Base-by-base conservation (phyloP, 2,888 invertebrate genomes). In the Mesopsocus fuscifrons region DNA sequence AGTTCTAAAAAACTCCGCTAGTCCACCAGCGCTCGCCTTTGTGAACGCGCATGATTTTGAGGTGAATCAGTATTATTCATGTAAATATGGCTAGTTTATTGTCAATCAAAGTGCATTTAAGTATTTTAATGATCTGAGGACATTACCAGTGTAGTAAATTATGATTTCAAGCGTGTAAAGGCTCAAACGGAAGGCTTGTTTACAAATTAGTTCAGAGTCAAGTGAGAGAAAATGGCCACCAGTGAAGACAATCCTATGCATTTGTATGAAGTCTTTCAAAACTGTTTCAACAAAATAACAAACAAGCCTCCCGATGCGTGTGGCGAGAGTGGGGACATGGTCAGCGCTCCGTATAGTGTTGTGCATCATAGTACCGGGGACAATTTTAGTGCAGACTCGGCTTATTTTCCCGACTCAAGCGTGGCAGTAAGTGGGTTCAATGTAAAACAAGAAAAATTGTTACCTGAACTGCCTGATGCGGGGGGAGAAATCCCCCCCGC, bases 171-270 rank as follows among this genome's bases (percentile, higher is more conserved):
- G n/a, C n/a, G n/a, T n/a, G n/a, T n/a, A n/a, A n/a, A n/a, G n/a
- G n/a, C n/a, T n/a, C n/a, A n/a, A n/a, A n/a, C n/a, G n/a, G n/a
- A n/a, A n/a, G 26, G 11, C 26, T 26, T 26, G 26, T 26, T 26
- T 26, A 26, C 26, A 26, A 26, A 26, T 9, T 26, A 26, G 26
- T 26, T 6, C 8, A 6, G 26, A 26, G 8, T 26, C 8, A 26
- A 6, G 26, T 26, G 26, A 26, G 6, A 26, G 6, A 82, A 79
- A 75, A 85, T 85, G 87, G 87, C 87, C 74, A 83, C 85, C 69
- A 80, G 84, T 75, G 88, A 88, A 72, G 88, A 88, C 74, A 88
- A 88, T 71, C 87, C 87, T 67, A 83, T 88, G 83, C 85, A 85
- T 77, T 80, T 88, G 69, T 88, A 88, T 72, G 87, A 88, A 76